Percentiles rank a stretch among this genome's conserved stretches.
These are phyloP conservation scores for Acrocephalus kingi DNA, from an alignment of 2,113 vertebrate genomes.

Conservation along the genomic window DNA sequence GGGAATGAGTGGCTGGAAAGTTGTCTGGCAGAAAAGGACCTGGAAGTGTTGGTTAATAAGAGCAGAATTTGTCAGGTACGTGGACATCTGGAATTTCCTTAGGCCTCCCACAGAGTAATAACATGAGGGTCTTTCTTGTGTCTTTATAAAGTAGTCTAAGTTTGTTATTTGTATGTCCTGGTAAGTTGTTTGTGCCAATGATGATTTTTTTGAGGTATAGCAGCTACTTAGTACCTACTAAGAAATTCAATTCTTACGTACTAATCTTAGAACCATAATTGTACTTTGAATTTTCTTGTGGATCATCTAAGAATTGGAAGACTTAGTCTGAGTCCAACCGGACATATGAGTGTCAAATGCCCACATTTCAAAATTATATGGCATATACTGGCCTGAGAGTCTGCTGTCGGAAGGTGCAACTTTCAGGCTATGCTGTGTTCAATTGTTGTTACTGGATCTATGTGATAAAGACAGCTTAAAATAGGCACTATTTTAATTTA, in stretches of 20 bases:
- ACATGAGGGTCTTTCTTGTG: neutral
- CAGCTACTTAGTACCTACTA: neutral
- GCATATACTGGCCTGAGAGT: neutral
- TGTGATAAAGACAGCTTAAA: rapidly evolving
- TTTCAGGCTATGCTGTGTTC: neutral
- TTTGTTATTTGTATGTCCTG: neutral
- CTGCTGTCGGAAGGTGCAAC: neutral
- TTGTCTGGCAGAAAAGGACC: neutral
- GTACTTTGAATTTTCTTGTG: neutral
- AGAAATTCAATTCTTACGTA: neutral
- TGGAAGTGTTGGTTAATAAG: neutral
- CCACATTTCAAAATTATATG: neutral
- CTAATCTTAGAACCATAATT: neutral
- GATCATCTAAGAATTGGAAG: neutral
- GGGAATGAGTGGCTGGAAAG: neutral
- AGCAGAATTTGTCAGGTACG: neutral
- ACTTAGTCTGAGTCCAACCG: neutral
- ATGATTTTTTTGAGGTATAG: neutral
- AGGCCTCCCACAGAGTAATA: neutral
- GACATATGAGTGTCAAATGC: neutral
- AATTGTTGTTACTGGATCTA: neutral
- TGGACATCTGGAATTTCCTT: neutral
- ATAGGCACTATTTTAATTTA: neutral
- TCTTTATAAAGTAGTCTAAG: neutral
- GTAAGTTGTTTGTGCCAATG: neutral